phyloP scores from a whole-genome alignment of 2,888 invertebrate genomes.

The Linnaemya tessellans region DNA sequence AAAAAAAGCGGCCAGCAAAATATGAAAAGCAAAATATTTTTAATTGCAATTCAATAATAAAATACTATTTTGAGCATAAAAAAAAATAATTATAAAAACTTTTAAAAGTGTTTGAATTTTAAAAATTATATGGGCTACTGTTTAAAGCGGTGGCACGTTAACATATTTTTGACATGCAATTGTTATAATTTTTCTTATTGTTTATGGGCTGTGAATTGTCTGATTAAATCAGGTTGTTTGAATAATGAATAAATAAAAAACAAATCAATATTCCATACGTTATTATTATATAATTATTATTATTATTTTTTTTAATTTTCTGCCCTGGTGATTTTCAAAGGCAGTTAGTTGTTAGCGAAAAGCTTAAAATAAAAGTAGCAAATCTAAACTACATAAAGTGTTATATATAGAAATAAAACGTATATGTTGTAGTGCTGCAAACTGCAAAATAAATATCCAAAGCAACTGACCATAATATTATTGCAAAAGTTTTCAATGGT shows the following conservation, averaged over 20 bases:
- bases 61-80: background rate
- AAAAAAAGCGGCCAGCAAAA: conserved; percentile 25
- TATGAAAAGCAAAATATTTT: conserved; percentile 25
- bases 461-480: conserved; percentile 70
- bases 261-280: conserved; percentile 9
- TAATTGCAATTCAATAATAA: conserved; percentile 23
- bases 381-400: conserved; percentile 14
- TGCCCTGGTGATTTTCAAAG: conserved; percentile 69
- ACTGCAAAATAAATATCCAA: conserved; percentile 28
- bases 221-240: conserved; percentile 53
- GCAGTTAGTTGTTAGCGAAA: conserved; percentile 46
- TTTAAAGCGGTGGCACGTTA: conserved; percentile 11
- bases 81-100: background rate
- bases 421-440: conserved; percentile 3
- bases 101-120: conserved; percentile 19
- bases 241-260: conserved; percentile 16
- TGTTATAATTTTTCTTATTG: conserved; percentile 35
- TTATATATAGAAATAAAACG: conserved; percentile 25
- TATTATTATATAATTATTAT: background rate
- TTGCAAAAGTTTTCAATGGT: conserved; percentile 58
- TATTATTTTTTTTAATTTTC: conserved; percentile 56
- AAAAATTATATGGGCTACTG: conserved; percentile 3
- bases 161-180: conserved; percentile 52
- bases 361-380: conserved; percentile 20
- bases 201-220: conserved; percentile 26